phyloP scores from a whole-genome alignment of 1,140 invertebrate genomes.

The Meteorus sp. region DNA sequence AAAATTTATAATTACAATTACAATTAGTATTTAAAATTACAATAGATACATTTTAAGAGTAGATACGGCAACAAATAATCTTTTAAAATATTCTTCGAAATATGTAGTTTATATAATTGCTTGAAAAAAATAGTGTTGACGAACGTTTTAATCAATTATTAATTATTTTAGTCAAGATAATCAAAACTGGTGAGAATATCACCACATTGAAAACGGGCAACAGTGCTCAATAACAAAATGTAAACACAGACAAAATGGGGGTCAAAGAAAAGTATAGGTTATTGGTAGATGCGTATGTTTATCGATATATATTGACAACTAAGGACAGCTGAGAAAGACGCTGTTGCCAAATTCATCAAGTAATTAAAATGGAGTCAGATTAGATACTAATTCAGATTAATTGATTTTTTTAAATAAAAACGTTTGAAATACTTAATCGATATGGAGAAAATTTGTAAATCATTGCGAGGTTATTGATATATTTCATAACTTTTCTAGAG shows the following conservation, averaged over 20 bases:
- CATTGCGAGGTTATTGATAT: neutral
- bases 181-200: neutral
- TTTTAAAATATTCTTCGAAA: neutral
- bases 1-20: neutral
- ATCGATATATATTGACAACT: too few species aligned
- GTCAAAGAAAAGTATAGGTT: too few species aligned
- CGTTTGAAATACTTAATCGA: neutral
- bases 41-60: neutral
- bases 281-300: too few species aligned
- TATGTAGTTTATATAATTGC: neutral
- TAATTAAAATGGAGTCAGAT: neutral
- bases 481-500: neutral
- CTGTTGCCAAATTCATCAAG: too few species aligned
- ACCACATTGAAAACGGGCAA: too few species aligned
- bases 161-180: neutral
- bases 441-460: neutral
- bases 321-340: too few species aligned
- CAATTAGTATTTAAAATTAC: neutral
- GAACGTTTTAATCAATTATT: neutral
- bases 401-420: neutral
- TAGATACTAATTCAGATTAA: neutral
- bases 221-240: too few species aligned
- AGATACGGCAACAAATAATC: neutral
- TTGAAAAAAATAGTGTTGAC: neutral
- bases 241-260: too few species aligned